Conservation (phyloP, 1,140 invertebrate species). For the Wasmannia auropunctata region DNA sequence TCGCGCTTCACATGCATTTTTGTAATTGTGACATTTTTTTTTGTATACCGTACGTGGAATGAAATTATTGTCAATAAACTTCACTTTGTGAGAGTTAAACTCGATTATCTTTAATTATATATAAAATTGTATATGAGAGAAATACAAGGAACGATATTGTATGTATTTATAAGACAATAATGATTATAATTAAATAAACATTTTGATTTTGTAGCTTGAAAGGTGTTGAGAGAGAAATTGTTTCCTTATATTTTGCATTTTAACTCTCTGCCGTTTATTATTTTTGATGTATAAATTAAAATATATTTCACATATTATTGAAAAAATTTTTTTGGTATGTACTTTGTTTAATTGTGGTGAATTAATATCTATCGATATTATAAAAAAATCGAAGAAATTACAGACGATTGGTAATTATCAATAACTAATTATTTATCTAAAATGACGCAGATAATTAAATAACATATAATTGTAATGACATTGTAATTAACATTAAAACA, state of each 20-base stretch:
- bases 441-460: too few species aligned
- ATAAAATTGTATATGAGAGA: neutral
- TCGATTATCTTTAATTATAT: neutral
- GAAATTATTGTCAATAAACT: neutral
- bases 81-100: neutral
- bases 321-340: neutral
- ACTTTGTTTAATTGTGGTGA: neutral
- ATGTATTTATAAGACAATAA: neutral
- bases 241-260: neutral
- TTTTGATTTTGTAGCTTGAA: neutral
- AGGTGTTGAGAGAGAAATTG: neutral
- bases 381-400: neutral
- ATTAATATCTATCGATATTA: neutral
- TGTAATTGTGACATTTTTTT: conserved; percentile 10
- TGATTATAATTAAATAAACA: neutral
- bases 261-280: neutral
- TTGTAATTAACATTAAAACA: too few species aligned
- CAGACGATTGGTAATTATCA: too few species aligned
- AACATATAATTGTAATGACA: too few species aligned
- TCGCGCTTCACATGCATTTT: neutral
- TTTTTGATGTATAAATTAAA: neutral
- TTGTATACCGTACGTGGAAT: conserved; percentile 21
- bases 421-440: too few species aligned
- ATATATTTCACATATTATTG: too few species aligned
- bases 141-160: neutral